Conservation (phyloP, 2,113 vertebrate genomes). For the Climacteris rufus region DNA sequence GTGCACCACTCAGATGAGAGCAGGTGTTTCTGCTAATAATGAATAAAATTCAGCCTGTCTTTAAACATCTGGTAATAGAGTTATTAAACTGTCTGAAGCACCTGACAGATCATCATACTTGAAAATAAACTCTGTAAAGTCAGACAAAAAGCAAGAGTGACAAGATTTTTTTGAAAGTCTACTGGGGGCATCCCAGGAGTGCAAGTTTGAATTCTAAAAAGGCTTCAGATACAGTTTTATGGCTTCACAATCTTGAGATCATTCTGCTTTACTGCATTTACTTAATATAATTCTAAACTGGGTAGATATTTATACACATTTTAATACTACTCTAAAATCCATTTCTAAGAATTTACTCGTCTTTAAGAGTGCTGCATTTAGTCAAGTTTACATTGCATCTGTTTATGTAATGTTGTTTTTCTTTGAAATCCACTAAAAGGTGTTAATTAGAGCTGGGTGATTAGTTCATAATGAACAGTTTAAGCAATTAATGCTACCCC, state of each 20-base stretch:
- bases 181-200: fast-evolving
- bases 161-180: neutral
- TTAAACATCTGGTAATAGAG: neutral
- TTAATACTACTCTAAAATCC: neutral
- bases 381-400: conserved; percentile 15
- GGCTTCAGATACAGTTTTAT: neutral
- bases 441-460: conserved; percentile 42
- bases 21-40: neutral
- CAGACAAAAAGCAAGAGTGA: neutral
- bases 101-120: neutral
- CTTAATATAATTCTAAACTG: neutral
- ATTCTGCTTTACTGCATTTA: neutral
- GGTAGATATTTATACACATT: neutral
- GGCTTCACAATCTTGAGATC: neutral
- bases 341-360: neutral
- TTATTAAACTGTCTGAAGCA: neutral
- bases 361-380: neutral
- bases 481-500: conserved; percentile 15
- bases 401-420: conserved; percentile 27
- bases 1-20: neutral
- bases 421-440: conserved; percentile 44
- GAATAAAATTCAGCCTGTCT: neutral
- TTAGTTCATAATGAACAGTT: conserved; percentile 52
- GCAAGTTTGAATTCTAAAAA: neutral
- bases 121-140: neutral